phyloP scores from a whole-genome alignment of 2,797 vertebrate genomes.

The Microchirus variegatus region DNA sequence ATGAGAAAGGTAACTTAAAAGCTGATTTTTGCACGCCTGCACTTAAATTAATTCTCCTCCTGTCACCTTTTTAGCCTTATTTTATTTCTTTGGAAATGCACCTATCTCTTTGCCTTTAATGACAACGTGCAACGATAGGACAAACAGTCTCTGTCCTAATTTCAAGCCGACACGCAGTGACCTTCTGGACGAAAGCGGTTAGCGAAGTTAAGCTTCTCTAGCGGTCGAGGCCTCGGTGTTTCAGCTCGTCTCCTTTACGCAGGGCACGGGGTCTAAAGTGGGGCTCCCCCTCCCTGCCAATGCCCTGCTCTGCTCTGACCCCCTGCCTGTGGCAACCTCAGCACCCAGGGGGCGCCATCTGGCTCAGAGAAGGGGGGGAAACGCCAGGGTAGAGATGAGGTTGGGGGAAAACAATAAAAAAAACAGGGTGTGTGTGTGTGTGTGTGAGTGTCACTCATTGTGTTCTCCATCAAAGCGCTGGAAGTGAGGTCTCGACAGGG shows the following conservation, averaged over 20 bases:
- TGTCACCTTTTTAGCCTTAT: constrained; percentile 42
- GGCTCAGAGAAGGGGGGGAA: constrained; percentile 68
- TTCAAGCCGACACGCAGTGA: constrained; percentile 44
- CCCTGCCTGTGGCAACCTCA: constrained; percentile 73
- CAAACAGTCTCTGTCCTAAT: constrained; percentile 36
- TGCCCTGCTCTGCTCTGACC: constrained; percentile 70
- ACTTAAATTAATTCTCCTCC: constrained; percentile 55
- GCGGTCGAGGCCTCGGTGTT: constrained; percentile 72
- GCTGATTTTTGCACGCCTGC: constrained; percentile 36
- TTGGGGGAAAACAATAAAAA: constrained; percentile 72
- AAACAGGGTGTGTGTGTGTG: constrained; percentile 67
- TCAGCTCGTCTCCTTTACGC: constrained; percentile 68
- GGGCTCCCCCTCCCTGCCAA: constrained; percentile 69
- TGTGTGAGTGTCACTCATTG: constrained; percentile 78
- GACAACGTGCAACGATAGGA: constrained; percentile 33
- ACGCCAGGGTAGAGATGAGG: constrained; percentile 63
- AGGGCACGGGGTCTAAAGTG: constrained; percentile 73
- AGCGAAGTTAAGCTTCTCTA: constrained; percentile 56
- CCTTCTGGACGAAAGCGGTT: constrained; percentile 45
- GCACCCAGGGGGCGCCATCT: constrained; percentile 84
- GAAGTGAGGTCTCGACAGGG: constrained; percentile 74
- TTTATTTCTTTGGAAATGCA: constrained; percentile 39
- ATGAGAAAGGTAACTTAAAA: constrained; percentile 24
- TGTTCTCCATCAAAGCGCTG: constrained; percentile 83
- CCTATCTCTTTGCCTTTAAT: constrained; percentile 43